phyloP scores from a whole-genome alignment of 2,113 vertebrate genomes.

The Neolamprologus toae region DNA sequence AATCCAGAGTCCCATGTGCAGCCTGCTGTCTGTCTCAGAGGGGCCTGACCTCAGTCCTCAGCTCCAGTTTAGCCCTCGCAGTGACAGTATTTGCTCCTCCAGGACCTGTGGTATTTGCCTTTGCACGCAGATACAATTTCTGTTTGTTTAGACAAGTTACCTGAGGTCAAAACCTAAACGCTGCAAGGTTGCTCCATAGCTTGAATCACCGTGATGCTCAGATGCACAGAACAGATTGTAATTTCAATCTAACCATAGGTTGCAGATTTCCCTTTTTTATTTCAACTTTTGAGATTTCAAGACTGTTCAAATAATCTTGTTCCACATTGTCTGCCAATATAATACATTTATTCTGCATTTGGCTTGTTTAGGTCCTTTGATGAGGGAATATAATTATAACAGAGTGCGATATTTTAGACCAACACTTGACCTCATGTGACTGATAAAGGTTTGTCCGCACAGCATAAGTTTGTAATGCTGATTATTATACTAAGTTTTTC shows the following conservation, averaged over 20 bases:
- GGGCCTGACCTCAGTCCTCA: not conserved
- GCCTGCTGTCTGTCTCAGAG: not conserved
- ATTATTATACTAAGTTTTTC: not conserved
- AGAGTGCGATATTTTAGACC: not conserved
- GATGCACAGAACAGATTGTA: not conserved
- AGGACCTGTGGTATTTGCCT: not conserved
- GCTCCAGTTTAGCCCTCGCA: not conserved
- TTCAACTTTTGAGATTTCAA: not conserved
- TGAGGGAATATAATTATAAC: not conserved
- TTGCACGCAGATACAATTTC: not conserved
- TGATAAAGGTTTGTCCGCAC: not conserved
- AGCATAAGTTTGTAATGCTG: not conserved
- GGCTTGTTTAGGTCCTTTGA: not conserved
- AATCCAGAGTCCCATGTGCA: slow-evolving; percentile 24
- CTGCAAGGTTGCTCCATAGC: not conserved
- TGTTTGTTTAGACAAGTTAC: not conserved
- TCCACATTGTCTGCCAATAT: not conserved
- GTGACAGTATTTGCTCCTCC: not conserved
- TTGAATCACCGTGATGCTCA: not conserved
- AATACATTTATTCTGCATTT: not conserved
- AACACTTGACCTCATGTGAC: not conserved
- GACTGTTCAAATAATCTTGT: not conserved
- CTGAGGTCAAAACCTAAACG: not conserved
- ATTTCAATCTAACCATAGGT: not conserved
- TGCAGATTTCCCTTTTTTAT: not conserved